Percentiles rank a stretch among this genome's conserved stretches.
Conservation (phyloP, 2,888 invertebrate species). For the Thalpophila matura region DNA sequence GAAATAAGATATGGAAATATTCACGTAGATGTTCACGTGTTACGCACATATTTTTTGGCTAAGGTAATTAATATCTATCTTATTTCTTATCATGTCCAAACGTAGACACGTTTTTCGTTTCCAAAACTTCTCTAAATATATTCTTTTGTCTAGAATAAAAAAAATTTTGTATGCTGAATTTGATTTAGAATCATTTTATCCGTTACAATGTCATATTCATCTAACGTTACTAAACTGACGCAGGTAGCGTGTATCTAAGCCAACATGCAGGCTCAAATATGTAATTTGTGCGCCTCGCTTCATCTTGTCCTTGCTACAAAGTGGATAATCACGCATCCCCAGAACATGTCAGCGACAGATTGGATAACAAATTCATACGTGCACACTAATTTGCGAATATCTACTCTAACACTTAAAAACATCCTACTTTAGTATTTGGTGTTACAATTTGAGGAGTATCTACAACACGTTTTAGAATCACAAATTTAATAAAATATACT, state of each 20-base stretch:
- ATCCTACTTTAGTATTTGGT: slow-evolving; percentile 58
- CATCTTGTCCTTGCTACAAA: slow-evolving; percentile 82
- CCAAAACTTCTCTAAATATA: background rate
- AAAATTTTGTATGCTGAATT: no score
- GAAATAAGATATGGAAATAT: slow-evolving; percentile 3
- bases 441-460: slow-evolving; percentile 33
- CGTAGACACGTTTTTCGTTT: no score
- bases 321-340: slow-evolving; percentile 87
- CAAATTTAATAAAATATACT: slow-evolving; percentile 19
- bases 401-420: slow-evolving; percentile 59
- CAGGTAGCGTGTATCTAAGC: slow-evolving; percentile 33
- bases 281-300: slow-evolving; percentile 68
- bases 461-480: slow-evolving; percentile 23
- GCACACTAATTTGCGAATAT: slow-evolving; percentile 76
- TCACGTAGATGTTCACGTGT: slow-evolving; percentile 11
- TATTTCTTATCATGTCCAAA: no score
- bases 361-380: slow-evolving; percentile 82
- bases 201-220: slow-evolving; percentile 38
- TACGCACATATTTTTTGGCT: slow-evolving; percentile 17
- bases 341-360: slow-evolving; percentile 78
- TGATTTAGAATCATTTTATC: background rate
- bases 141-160: background rate
- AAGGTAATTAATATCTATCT: no score
- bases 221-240: slow-evolving; percentile 4
- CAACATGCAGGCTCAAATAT: slow-evolving; percentile 54